A percentile compares a stretch with the other conserved stretches of the same genome.
phyloP scores from a whole-genome alignment of 2,888 invertebrate genomes.

The Dryococelus australis region DNA sequence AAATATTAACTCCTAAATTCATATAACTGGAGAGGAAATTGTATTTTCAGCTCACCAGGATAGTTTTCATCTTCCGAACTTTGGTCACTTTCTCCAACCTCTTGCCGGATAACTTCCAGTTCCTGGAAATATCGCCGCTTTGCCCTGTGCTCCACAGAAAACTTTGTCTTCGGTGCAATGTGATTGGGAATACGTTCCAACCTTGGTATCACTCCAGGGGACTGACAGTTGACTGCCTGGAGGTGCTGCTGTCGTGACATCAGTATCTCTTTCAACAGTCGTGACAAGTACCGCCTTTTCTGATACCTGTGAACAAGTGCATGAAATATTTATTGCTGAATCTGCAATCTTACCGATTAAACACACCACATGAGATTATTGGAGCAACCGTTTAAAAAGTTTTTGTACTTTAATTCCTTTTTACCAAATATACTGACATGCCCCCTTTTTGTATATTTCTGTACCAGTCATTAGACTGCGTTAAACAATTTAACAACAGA shows the following conservation, averaged over 20 bases:
- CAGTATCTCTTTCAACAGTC: slow-evolving; percentile 76
- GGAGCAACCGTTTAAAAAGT: slow-evolving; percentile 4
- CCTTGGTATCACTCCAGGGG: slow-evolving; percentile 63
- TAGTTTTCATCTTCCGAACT: slow-evolving; percentile 81
- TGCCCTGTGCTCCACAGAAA: slow-evolving; percentile 47
- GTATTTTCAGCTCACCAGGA: slow-evolving; percentile 58
- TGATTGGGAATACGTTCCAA: slow-evolving; percentile 40
- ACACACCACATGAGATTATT: background rate
- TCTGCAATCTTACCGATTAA: too few species aligned
- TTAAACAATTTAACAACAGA: too few species aligned
- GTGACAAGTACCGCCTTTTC: slow-evolving; percentile 65
- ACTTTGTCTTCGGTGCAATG: slow-evolving; percentile 25
- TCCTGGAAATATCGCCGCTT: slow-evolving; percentile 66
- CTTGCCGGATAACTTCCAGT: slow-evolving; percentile 72
- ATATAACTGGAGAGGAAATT: background rate
- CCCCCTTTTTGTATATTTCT: too few species aligned
- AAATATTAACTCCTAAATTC: too few species aligned
- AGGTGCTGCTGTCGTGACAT: slow-evolving; percentile 76
- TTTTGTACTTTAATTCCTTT: slow-evolving; percentile 2
- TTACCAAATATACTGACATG: background rate
- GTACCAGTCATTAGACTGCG: too few species aligned
- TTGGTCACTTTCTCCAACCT: slow-evolving; percentile 70
- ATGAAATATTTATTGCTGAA: too few species aligned
- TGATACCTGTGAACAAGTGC: slow-evolving; percentile 55
- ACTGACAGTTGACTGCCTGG: slow-evolving; percentile 69